phyloP scores from a whole-genome alignment of 37 sponge, comb jelly and placozoan species.

The Petrosia ficiformis region DNA sequence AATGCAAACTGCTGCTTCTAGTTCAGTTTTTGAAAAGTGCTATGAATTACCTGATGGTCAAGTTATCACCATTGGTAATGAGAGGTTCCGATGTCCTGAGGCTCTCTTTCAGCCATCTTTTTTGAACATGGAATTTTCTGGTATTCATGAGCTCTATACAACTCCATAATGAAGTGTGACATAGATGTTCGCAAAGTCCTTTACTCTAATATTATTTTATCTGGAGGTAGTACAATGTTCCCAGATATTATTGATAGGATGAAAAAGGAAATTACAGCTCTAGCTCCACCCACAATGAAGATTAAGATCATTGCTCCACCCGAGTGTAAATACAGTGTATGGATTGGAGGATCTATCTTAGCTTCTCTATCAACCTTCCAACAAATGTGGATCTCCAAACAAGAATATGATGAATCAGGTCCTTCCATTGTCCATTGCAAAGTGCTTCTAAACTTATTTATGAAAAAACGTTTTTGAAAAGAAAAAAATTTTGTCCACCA shows the following conservation, averaged over 20 bases:
- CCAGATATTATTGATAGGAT: conserved; percentile 97
- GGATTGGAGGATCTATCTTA: conserved; percentile 99
- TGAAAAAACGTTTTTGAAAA: too few relatives aligned
- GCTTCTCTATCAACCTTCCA: conserved; percentile 99
- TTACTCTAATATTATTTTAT: conserved; percentile 96
- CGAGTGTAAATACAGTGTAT: conserved; percentile 99
- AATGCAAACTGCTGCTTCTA: too few relatives aligned
- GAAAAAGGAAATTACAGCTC: conserved; percentile 98
- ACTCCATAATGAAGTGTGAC: conserved; percentile 99
- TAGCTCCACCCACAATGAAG: conserved; percentile 98
- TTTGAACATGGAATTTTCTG: conserved; percentile 94
- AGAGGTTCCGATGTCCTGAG: conserved; percentile 92
- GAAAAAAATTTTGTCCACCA: too few relatives aligned
- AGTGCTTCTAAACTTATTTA: too few relatives aligned
- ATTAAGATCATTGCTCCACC: conserved; percentile 99
- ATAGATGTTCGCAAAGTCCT: conserved; percentile 98
- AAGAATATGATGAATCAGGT: conserved; percentile 98
- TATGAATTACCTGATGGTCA: conserved; percentile 99
- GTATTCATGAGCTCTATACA: conserved; percentile 98
- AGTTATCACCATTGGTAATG: conserved; percentile 99
- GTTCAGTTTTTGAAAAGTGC: conserved; percentile 95
- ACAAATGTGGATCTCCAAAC: conserved; percentile 99
- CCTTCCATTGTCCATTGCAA: conserved; percentile 99
- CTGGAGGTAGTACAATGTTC: conserved; percentile 98
- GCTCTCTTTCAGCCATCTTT: conserved; percentile 88